Conservation (phyloP, 2,113 vertebrate species). For the Peromyscus polionotus region DNA sequence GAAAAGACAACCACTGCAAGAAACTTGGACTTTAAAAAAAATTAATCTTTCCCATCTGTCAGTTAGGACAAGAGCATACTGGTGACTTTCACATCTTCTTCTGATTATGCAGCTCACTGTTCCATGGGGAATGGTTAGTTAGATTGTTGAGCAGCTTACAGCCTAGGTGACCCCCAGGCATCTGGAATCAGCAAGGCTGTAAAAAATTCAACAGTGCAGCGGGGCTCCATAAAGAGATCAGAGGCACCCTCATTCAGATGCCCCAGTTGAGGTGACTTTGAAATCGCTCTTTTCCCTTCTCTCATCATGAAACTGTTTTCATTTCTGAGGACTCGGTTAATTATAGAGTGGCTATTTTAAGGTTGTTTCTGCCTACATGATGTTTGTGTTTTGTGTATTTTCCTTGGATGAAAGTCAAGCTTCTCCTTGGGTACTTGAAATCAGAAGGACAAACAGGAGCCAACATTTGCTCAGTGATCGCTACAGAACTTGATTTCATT, state of each 20-base stretch:
- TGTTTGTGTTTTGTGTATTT: conserved; percentile 34
- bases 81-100: background rate
- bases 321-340: conserved; percentile 62
- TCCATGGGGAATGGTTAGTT: background rate
- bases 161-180: background rate
- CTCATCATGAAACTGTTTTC: conserved; percentile 23
- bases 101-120: background rate
- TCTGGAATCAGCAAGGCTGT: background rate
- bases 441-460: conserved; percentile 4
- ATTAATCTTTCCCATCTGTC: background rate
- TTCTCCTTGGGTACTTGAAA: conserved; percentile 26
- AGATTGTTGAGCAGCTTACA: background rate
- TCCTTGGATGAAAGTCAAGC: conserved; percentile 19
- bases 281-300: conserved; percentile 46
- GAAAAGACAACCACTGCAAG: background rate
- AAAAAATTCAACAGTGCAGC: background rate
- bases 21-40: background rate
- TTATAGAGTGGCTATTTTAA: conserved; percentile 67
- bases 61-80: background rate
- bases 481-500: background rate
- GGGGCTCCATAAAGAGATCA: background rate
- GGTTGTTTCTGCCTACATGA: conserved; percentile 40
- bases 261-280: background rate
- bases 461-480: background rate
- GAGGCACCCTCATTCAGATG: background rate